Percentiles rank a stretch among this genome's conserved stretches.
Evolutionary conservation across 1,140 invertebrate species (phyloP).

Genomic region (Aphaenogaster ashmeadi): DNA sequence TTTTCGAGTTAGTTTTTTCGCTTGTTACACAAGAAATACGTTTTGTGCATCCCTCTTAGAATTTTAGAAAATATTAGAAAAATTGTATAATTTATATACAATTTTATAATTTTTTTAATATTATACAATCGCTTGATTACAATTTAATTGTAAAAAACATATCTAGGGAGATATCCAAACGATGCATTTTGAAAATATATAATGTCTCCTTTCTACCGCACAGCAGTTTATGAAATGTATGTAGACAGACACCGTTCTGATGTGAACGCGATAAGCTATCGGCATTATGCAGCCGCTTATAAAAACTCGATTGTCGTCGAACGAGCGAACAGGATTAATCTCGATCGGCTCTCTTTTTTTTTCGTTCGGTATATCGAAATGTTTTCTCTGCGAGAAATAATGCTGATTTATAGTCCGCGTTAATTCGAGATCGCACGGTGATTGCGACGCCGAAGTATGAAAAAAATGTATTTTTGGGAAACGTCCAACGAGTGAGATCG

Average conservation of each 20-base stretch:
- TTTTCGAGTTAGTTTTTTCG: not conserved
- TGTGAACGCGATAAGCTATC: conserved; percentile 73
- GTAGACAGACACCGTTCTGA: conserved; percentile 57
- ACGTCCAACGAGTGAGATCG: conserved; percentile 48
- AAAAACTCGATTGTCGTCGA: conserved; percentile 75
- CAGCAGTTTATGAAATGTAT: conserved; percentile 49
- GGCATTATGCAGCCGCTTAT: conserved; percentile 77
- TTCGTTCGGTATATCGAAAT: conserved; percentile 30
- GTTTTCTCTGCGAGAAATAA: conserved; percentile 66
- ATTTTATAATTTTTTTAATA: not conserved
- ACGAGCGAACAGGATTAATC: conserved; percentile 71
- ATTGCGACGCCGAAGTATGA: conserved; percentile 65
- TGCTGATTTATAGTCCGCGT: conserved; percentile 74
- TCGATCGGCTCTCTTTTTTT: conserved; percentile 65
- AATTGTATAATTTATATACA: too few relatives aligned
- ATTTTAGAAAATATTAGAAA: not conserved
- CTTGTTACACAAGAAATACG: not conserved
- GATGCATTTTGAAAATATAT: conserved; percentile 25
- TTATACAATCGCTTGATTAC: not conserved
- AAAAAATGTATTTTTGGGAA: conserved; percentile 69
- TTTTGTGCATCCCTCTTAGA: not conserved
- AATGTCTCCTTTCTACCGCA: conserved; percentile 49
- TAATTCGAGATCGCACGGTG: conserved; percentile 71
- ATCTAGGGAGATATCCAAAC: not conserved
- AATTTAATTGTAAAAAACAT: not conserved